These are phyloP conservation scores for Triplophysa yarkandensis DNA, from an alignment of 2,797 vertebrate genomes.

Conservation along the genomic window DNA sequence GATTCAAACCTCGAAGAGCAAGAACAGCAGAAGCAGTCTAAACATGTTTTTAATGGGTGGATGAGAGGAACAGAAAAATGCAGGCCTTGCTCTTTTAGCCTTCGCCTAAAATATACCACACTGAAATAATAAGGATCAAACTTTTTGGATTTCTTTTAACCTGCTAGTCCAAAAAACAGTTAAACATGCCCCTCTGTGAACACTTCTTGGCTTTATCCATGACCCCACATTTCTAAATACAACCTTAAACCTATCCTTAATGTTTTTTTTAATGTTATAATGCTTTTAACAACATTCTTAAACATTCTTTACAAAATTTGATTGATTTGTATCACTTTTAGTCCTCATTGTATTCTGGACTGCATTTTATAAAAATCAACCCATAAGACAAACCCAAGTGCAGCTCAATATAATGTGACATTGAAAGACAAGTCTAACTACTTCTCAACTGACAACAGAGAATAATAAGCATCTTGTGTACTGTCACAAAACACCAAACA, in stretches of 20 bases:
- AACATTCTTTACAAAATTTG: too few relatives aligned
- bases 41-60: constrained; percentile 69
- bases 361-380: too few relatives aligned
- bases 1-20: constrained; percentile 70
- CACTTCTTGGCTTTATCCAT: too few relatives aligned
- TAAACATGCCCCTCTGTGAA: background rate
- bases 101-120: constrained; percentile 63
- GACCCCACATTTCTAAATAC: background rate
- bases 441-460: background rate
- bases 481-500: background rate
- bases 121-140: constrained; percentile 54
- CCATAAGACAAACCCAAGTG: background rate
- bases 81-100: constrained; percentile 68
- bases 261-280: background rate
- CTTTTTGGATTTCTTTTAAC: background rate
- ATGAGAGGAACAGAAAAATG: constrained; percentile 64
- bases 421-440: background rate
- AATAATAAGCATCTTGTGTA: constrained; percentile 25
- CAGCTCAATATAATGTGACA: background rate
- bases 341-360: too few relatives aligned
- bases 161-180: too few relatives aligned
- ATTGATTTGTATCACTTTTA: too few relatives aligned
- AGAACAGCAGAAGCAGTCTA: constrained; percentile 74
- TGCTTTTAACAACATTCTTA: too few relatives aligned
- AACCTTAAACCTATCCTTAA: background rate